These are phyloP conservation scores for Ectropis grisescens DNA, from an alignment of 1,140 invertebrate genomes.

Conservation along the genomic window DNA sequence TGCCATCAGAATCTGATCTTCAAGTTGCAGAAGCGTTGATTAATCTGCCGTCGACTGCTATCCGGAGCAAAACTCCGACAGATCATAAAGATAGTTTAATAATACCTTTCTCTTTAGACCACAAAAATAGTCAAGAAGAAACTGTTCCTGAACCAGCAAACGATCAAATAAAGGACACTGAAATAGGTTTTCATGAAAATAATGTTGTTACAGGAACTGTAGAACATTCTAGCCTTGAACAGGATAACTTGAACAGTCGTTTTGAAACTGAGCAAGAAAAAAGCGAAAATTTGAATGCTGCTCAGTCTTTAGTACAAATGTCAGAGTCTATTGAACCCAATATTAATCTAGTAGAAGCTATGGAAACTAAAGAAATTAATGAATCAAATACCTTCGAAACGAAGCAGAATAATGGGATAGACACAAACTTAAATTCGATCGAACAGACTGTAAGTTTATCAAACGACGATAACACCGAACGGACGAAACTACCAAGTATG, in stretches of 20 bases:
- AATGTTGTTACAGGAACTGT: slow-evolving; percentile 1
- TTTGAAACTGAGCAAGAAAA: slow-evolving; percentile 62
- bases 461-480: slow-evolving; percentile 23
- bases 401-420: slow-evolving; percentile 17
- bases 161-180: slow-evolving; percentile 8
- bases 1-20: slow-evolving; percentile 54
- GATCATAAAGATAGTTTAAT: slow-evolving; percentile 17
- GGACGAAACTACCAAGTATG: slow-evolving; percentile 12
- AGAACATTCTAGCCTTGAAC: slow-evolving; percentile 12
- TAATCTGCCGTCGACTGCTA: slow-evolving; percentile 52
- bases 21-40: slow-evolving; percentile 62
- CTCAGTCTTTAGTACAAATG: slow-evolving; percentile 63
- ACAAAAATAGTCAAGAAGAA: slow-evolving; percentile 8
- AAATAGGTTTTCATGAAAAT: background rate
- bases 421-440: slow-evolving; percentile 8
- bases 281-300: slow-evolving; percentile 61
- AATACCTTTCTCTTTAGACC: slow-evolving; percentile 11
- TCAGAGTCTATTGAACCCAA: slow-evolving; percentile 57
- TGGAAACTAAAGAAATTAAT: slow-evolving; percentile 19
- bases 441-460: slow-evolving; percentile 20
- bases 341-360: slow-evolving; percentile 33
- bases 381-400: slow-evolving; percentile 4
- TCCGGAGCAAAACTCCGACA: slow-evolving; percentile 31
- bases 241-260: slow-evolving; percentile 28
- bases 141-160: slow-evolving; percentile 6